These are phyloP conservation scores for Petromus typicus DNA, from an alignment of 2,113 vertebrate genomes.

Conservation along the genomic window DNA sequence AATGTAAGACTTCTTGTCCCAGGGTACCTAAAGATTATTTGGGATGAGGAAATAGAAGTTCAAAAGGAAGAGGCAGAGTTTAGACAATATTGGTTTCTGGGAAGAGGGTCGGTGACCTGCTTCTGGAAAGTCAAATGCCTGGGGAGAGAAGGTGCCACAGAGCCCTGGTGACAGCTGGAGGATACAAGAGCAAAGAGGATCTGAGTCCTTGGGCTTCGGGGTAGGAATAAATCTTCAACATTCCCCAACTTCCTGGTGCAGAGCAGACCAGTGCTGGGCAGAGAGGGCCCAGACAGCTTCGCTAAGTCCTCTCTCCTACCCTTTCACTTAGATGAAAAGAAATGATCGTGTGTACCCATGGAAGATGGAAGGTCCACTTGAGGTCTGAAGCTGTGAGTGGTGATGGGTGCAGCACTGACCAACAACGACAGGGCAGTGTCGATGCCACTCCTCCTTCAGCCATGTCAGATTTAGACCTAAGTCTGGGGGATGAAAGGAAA, in stretches of 20 bases:
- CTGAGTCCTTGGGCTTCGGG: not conserved
- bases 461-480: not conserved
- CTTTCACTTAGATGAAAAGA: not conserved
- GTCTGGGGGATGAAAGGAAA: not conserved
- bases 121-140: not conserved
- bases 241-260: too few species aligned
- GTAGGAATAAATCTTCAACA: not conserved
- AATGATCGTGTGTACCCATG: not conserved
- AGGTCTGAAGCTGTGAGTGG: not conserved
- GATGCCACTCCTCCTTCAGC: not conserved
- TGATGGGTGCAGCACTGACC: not conserved
- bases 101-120: not conserved
- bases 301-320: not conserved
- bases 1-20: not conserved
- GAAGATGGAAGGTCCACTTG: not conserved
- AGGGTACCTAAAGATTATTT: not conserved
- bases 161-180: not conserved
- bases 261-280: not conserved
- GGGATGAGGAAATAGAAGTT: conserved; percentile 18
- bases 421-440: too few species aligned
- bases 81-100: not conserved
- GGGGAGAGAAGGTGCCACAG: not conserved
- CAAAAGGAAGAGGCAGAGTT: conserved; percentile 20
- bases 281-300: not conserved
- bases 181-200: not conserved